phyloP scores from a whole-genome alignment of 2,113 vertebrate genomes.

The Zosterops borbonicus region DNA sequence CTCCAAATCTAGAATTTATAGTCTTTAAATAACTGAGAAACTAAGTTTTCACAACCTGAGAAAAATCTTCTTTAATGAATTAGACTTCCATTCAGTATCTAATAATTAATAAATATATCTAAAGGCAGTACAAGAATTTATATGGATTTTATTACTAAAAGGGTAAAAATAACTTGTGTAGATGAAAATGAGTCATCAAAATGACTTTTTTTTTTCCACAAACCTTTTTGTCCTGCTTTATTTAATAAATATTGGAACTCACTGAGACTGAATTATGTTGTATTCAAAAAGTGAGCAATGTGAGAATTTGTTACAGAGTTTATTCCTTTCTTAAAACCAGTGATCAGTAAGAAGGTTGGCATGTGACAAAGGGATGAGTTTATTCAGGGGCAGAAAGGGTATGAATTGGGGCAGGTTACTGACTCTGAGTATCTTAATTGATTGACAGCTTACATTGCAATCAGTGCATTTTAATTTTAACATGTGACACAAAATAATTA shows the following conservation, averaged over 20 bases:
- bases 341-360: background rate
- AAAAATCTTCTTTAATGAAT: background rate
- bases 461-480: background rate
- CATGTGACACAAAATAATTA: fast-evolving
- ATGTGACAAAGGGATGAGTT: background rate
- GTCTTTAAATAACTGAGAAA: too few species aligned
- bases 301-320: background rate
- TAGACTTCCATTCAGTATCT: background rate
- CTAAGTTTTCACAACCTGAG: background rate
- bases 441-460: background rate
- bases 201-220: background rate
- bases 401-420: background rate
- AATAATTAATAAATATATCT: background rate
- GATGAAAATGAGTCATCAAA: background rate
- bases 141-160: background rate
- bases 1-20: too few species aligned
- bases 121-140: background rate
- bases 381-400: background rate
- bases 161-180: background rate
- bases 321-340: background rate
- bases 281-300: background rate
- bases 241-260: background rate
- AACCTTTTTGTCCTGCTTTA: background rate
- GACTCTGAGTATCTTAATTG: background rate
- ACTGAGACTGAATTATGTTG: background rate